These are phyloP conservation scores for Talpa occidentalis DNA, from an alignment of 2,113 vertebrate species.

Conservation along the genomic window DNA sequence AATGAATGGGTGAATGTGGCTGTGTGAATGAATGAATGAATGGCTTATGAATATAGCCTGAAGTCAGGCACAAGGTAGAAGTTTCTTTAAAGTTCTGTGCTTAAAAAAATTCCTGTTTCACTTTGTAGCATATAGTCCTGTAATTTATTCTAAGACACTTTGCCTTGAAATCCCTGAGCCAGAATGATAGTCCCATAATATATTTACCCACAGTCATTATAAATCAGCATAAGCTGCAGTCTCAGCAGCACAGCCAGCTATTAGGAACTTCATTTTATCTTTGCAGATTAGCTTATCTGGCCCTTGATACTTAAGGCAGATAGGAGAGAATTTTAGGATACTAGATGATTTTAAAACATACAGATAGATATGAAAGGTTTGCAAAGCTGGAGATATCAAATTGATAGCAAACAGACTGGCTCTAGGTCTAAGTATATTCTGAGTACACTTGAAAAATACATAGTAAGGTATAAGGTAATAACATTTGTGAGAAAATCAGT, in stretches of 20 bases:
- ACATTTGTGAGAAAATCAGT: background rate
- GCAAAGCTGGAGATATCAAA: background rate
- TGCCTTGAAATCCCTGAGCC: conserved; percentile 1
- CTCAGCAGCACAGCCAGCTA: background rate
- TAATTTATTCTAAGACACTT: conserved; percentile 26
- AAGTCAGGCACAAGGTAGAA: background rate
- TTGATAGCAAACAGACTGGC: background rate
- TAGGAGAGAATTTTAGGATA: background rate
- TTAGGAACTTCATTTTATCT: conserved; percentile 4
- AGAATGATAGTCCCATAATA: background rate
- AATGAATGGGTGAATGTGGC: background rate
- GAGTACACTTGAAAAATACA: conserved; percentile 2
- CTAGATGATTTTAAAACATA: background rate
- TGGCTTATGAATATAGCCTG: background rate
- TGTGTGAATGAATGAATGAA: background rate
- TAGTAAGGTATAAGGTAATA: background rate
- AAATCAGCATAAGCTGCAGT: background rate
- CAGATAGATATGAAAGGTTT: background rate
- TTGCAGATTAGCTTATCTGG: conserved; percentile 12
- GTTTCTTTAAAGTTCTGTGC: background rate
- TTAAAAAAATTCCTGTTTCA: conserved; percentile 10
- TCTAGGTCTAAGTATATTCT: background rate
- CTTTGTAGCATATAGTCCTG: background rate
- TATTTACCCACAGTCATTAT: background rate
- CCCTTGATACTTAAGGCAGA: background rate